phyloP scores from a whole-genome alignment of 2,797 vertebrate species.

The Tangara arthus region DNA sequence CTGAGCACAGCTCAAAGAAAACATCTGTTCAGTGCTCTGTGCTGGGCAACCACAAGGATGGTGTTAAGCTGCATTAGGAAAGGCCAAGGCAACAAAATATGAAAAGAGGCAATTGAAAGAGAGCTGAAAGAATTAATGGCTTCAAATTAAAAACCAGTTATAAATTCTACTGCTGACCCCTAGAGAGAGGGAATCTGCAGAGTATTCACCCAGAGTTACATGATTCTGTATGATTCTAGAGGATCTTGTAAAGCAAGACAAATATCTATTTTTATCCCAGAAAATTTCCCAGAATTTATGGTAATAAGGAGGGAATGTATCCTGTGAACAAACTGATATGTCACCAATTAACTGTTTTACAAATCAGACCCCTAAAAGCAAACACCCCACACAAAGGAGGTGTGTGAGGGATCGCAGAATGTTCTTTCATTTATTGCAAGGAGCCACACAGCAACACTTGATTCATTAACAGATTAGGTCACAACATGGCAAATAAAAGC shows the following conservation, averaged over 20 bases:
- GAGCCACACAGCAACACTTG: neutral
- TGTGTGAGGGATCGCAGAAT: neutral
- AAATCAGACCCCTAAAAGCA: neutral
- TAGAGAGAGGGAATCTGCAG: neutral
- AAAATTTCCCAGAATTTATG: neutral
- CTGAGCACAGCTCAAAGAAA: constrained; percentile 39
- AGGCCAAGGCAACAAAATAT: constrained; percentile 3
- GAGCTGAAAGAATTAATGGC: neutral
- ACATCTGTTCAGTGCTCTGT: constrained; percentile 33
- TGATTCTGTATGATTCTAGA: neutral
- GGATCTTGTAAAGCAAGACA: neutral
- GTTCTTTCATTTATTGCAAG: neutral
- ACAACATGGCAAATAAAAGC: neutral
- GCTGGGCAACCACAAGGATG: neutral
- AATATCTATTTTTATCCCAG: neutral
- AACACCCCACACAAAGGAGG: neutral
- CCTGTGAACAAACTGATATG: neutral
- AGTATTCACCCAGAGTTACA: neutral
- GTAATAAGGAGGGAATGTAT: neutral
- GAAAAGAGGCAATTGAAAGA: neutral
- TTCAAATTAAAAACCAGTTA: neutral
- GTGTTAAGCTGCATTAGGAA: neutral
- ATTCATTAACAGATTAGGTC: neutral
- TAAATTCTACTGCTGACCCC: neutral
- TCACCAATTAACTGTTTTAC: neutral